These are phyloP conservation scores for Chrysolina haemoptera DNA, from an alignment of 2,888 invertebrate genomes.

Conservation along the genomic window DNA sequence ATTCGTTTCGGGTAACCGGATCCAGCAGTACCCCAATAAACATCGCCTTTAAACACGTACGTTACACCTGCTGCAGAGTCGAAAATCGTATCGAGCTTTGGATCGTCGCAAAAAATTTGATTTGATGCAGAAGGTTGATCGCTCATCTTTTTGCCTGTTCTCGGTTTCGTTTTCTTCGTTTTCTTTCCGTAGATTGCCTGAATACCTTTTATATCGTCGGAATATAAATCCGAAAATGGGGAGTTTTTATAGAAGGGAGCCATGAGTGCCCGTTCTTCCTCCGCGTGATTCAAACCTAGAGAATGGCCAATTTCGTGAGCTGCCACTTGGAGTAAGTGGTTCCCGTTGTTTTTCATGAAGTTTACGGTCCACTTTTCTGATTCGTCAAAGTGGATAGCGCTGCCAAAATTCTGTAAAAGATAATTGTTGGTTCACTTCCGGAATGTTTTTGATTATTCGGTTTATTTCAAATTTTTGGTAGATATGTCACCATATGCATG, in stretches of 20 bases:
- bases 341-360: conserved; percentile 79
- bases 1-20: conserved; percentile 91
- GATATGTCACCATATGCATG: no score
- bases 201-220: conserved; percentile 89
- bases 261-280: conserved; percentile 92
- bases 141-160: conserved; percentile 63
- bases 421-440: neutral
- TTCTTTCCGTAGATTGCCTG: conserved; percentile 86
- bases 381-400: conserved; percentile 98
- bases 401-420: conserved; percentile 84
- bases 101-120: conserved; percentile 82
- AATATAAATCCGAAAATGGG: conserved; percentile 86
- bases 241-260: conserved; percentile 97
- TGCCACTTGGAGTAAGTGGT: conserved; percentile 94
- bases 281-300: conserved; percentile 94
- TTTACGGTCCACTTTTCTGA: conserved; percentile 94
- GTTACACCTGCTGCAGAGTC: conserved; percentile 90
- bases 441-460: neutral
- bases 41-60: conserved; percentile 91
- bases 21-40: conserved; percentile 91
- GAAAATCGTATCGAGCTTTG: conserved; percentile 91
- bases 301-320: conserved; percentile 99
- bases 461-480: no score
- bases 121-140: conserved; percentile 74
- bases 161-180: conserved; percentile 52